phyloP scores from a whole-genome alignment of 2,888 invertebrate genomes.

The Clunio marinus region DNA sequence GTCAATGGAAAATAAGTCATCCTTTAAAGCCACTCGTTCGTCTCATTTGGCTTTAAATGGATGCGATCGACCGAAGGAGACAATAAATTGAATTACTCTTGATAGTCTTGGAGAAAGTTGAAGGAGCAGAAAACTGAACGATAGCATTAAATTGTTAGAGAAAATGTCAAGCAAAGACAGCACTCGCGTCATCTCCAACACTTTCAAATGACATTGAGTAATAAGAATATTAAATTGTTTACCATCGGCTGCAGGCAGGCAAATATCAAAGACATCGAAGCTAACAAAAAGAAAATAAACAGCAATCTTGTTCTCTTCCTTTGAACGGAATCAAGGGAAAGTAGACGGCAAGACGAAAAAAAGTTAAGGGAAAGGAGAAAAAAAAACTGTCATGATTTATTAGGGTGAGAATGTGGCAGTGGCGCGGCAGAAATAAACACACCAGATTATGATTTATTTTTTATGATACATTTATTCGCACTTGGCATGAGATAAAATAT shows the following conservation, averaged over 20 bases:
- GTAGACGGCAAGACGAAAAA: conserved; percentile 9
- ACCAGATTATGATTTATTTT: conserved; percentile 39
- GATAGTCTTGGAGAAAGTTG: no score
- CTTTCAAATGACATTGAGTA: conserved; percentile 39
- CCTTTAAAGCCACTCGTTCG: no score
- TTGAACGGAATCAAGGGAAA: background rate
- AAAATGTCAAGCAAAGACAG: conserved; percentile 2
- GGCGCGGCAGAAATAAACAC: conserved; percentile 33
- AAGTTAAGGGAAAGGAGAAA: conserved; percentile 1
- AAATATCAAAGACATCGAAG: conserved; percentile 16
- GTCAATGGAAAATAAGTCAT: no score
- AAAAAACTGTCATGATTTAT: conserved; percentile 39
- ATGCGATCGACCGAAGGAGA: no score
- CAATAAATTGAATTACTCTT: background rate
- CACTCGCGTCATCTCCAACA: conserved; percentile 6
- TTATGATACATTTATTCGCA: conserved; percentile 37
- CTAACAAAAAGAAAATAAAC: background rate
- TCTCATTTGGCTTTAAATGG: no score
- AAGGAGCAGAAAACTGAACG: background rate
- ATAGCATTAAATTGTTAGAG: background rate
- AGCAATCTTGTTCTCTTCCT: background rate
- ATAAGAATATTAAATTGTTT: conserved; percentile 38
- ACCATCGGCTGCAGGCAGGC: conserved; percentile 33
- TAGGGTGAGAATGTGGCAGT: conserved; percentile 30
- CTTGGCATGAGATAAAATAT: conserved; percentile 6